Conservation (phyloP, 92 coral and sea anemone genomes). For the Heteractis magnifica region DNA sequence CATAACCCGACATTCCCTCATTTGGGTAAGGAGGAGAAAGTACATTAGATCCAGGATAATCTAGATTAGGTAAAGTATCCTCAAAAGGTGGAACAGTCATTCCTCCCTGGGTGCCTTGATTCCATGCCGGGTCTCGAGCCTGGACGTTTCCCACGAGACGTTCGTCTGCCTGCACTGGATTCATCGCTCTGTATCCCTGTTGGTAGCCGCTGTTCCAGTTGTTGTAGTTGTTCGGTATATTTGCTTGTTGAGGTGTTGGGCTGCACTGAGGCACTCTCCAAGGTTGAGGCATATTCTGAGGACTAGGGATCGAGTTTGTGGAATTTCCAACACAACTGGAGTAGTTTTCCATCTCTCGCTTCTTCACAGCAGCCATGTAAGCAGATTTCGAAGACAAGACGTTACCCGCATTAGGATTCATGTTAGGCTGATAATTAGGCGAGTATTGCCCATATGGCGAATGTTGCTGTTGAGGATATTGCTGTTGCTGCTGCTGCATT, state of each 20-base stretch:
- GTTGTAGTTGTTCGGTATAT: slow-evolving; percentile 20
- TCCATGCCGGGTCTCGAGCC: slow-evolving; percentile 29
- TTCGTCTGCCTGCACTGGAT: slow-evolving; percentile 19
- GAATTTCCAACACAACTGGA: slow-evolving; percentile 45
- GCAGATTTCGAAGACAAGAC: slow-evolving; percentile 59
- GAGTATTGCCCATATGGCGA: slow-evolving; percentile 38
- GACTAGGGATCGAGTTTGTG: slow-evolving; percentile 19
- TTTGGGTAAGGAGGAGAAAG: slow-evolving; percentile 79
- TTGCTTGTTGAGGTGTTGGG: slow-evolving; percentile 24
- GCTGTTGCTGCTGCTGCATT: slow-evolving; percentile 24
- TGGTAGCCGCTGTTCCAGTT: slow-evolving; percentile 49
- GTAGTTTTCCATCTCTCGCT: slow-evolving; percentile 53
- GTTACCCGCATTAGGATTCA: slow-evolving; percentile 25
- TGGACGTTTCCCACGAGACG: slow-evolving; percentile 2
- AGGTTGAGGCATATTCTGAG: slow-evolving; percentile 17
- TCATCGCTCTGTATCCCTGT: slow-evolving; percentile 27
- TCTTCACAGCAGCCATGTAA: slow-evolving; percentile 48
- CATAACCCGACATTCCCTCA: slow-evolving; percentile 56
- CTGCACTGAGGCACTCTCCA: slow-evolving; percentile 36
- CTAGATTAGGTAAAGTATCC: slow-evolving; percentile 73
- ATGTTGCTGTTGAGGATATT: slow-evolving; percentile 1
- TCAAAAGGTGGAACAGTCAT: slow-evolving; percentile 67
- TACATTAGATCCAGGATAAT: slow-evolving; percentile 44
- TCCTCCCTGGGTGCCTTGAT: slow-evolving; percentile 23
- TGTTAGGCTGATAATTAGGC: slow-evolving; percentile 31